Evolutionary conservation across 2,888 invertebrate genomes (phyloP).

Genomic region (Sphecodes monilicornis): DNA sequence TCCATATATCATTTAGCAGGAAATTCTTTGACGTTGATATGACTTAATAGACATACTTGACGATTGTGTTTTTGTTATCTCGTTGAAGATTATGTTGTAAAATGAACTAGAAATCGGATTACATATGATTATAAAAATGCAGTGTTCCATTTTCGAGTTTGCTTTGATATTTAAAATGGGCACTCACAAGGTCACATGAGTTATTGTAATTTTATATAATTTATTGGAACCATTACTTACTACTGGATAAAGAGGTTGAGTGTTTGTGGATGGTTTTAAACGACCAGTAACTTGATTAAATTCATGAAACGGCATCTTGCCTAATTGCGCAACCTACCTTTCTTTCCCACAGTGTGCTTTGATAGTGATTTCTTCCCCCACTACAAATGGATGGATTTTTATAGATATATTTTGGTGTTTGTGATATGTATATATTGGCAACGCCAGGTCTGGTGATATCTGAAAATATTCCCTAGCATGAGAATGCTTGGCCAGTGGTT

Average conservation of each 20-base stretch:
- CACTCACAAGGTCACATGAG: neutral
- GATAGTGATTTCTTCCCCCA: slow-evolving; percentile 12
- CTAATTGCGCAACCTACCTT: slow-evolving; percentile 49
- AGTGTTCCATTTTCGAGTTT: neutral
- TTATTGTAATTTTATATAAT: neutral
- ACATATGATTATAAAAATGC: neutral
- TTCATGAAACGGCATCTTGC: slow-evolving; percentile 70
- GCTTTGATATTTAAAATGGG: neutral
- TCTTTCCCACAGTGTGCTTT: neutral
- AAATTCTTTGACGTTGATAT: neutral
- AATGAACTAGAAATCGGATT: neutral
- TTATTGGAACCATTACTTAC: slow-evolving; percentile 43
- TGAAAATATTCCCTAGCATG: neutral
- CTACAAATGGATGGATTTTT: neutral
- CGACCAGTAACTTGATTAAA: slow-evolving; percentile 70
- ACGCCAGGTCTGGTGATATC: neutral
- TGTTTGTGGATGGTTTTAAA: slow-evolving; percentile 58
- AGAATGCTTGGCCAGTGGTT: neutral
- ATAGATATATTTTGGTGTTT: neutral
- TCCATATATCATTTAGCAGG: neutral
- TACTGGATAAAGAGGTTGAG: slow-evolving; percentile 68
- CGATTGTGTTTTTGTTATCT: neutral
- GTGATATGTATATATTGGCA: neutral
- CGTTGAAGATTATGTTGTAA: neutral
- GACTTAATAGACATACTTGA: neutral